A percentile compares a stretch with the other conserved stretches of the same genome.
These are phyloP conservation scores for Apoderus coryli DNA, from an alignment of 2,888 invertebrate species.

Conservation along the genomic window DNA sequence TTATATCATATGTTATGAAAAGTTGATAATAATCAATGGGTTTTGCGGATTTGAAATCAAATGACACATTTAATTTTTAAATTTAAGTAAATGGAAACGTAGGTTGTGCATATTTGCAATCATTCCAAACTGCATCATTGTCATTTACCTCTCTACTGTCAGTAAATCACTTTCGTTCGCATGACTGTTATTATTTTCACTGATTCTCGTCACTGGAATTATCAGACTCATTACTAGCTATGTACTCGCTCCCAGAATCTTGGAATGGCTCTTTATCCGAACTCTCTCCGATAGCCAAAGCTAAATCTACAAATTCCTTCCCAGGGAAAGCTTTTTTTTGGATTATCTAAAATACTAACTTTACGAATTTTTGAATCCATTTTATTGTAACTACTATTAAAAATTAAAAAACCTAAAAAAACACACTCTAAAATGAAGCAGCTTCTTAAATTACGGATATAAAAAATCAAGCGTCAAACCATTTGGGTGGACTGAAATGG, in stretches of 20 bases:
- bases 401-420: conserved; percentile 1
- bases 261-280: conserved; percentile 7
- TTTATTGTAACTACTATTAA: background rate
- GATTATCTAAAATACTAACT: conserved; percentile 7
- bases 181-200: too few relatives aligned
- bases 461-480: conserved; percentile 3
- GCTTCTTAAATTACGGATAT: background rate
- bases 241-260: conserved; percentile 5
- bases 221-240: too few relatives aligned
- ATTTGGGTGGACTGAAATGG: conserved; percentile 4
- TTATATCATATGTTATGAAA: conserved; percentile 5
- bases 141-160: background rate
- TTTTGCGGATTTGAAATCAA: conserved; percentile 4
- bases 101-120: conserved; percentile 5
- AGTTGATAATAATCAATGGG: conserved; percentile 6
- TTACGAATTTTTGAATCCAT: conserved; percentile 5
- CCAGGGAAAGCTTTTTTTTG: too few relatives aligned
- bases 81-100: background rate
- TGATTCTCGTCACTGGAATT: too few relatives aligned
- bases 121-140: conserved; percentile 5
- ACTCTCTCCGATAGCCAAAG: conserved; percentile 4
- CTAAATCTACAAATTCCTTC: conserved; percentile 6
- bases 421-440: too few relatives aligned
- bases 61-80: conserved; percentile 2
- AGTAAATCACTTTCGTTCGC: conserved; percentile 4